phyloP scores from a whole-genome alignment of 92 coral and sea anemone species.

The Actinostola sp. region DNA sequence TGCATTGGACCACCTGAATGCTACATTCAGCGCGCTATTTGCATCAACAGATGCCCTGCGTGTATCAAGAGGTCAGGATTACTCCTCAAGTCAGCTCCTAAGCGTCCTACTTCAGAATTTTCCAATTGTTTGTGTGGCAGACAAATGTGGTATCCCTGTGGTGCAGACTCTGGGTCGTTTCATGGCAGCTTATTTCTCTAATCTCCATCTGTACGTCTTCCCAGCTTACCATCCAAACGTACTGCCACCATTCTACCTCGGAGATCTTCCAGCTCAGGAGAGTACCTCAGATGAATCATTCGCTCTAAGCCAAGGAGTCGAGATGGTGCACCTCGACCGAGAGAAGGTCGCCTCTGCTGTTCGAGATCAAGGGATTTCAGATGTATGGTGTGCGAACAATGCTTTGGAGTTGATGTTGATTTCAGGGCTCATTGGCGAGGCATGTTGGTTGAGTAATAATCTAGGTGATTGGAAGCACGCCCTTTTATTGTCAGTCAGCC shows the following conservation, averaged over 20 bases:
- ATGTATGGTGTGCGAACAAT: conserved; percentile 89
- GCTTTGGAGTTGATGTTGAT: conserved; percentile 86
- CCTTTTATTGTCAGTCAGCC: conserved; percentile 78
- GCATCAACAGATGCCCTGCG: conserved; percentile 51
- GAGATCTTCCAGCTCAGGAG: conserved; percentile 12
- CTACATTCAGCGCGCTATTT: conserved; percentile 53
- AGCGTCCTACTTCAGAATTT: conserved; percentile 65
- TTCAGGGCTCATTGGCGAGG: conserved; percentile 86
- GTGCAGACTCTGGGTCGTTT: conserved; percentile 87
- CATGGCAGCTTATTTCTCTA: conserved; percentile 94
- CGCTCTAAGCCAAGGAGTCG: conserved; percentile 46
- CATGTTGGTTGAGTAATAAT: conserved; percentile 81
- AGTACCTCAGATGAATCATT: conserved; percentile 21
- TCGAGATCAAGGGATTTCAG: conserved; percentile 78
- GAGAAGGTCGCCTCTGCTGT: conserved; percentile 73
- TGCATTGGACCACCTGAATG: conserved; percentile 44
- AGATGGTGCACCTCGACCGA: conserved; percentile 62
- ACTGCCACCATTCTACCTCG: conserved; percentile 67
- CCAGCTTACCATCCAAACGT: conserved; percentile 72
- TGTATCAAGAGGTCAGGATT: conserved; percentile 50
- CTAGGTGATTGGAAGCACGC: conserved; percentile 98
- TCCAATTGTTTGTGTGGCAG: conserved; percentile 82
- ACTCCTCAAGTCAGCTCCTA: conserved; percentile 51
- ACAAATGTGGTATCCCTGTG: conserved; percentile 72
- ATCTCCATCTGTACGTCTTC: conserved; percentile 77